Evolutionary conservation across 1,140 invertebrate species (phyloP).

Genomic region (Bombus terrestris): DNA sequence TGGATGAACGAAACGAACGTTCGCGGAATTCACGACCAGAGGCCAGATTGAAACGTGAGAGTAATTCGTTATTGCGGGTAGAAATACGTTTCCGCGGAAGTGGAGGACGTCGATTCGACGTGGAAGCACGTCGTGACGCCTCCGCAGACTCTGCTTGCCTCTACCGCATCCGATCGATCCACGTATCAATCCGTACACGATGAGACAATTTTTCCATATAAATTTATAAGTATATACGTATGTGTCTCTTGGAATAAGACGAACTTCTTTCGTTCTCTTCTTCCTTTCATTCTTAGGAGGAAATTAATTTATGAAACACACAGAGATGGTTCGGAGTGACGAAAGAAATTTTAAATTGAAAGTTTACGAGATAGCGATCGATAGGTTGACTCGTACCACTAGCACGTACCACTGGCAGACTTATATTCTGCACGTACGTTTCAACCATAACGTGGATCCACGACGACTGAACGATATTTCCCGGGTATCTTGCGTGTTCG

Average conservation of each 20-base stretch:
- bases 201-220: neutral
- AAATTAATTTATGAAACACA: too few relatives aligned
- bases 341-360: neutral
- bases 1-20: neutral
- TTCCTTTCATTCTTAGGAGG: neutral
- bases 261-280: neutral
- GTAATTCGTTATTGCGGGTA: slow-evolving; percentile 41
- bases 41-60: slow-evolving; percentile 30
- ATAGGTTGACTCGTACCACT: slow-evolving; percentile 10
- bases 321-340: too few relatives aligned
- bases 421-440: too few relatives aligned
- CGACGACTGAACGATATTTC: neutral
- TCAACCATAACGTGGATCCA: too few relatives aligned
- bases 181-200: slow-evolving; percentile 10
- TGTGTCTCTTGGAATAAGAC: neutral
- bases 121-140: slow-evolving; percentile 36
- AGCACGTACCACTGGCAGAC: neutral
- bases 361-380: neutral
- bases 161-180: slow-evolving; percentile 25
- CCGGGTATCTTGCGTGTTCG: too few relatives aligned
- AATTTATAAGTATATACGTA: too few relatives aligned
- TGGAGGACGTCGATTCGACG: slow-evolving; percentile 30
- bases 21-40: slow-evolving; percentile 32
- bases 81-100: slow-evolving; percentile 26
- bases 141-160: slow-evolving; percentile 18